Base-by-base conservation (phyloP, 2,797 vertebrate species). In the Huso huso region DNA sequence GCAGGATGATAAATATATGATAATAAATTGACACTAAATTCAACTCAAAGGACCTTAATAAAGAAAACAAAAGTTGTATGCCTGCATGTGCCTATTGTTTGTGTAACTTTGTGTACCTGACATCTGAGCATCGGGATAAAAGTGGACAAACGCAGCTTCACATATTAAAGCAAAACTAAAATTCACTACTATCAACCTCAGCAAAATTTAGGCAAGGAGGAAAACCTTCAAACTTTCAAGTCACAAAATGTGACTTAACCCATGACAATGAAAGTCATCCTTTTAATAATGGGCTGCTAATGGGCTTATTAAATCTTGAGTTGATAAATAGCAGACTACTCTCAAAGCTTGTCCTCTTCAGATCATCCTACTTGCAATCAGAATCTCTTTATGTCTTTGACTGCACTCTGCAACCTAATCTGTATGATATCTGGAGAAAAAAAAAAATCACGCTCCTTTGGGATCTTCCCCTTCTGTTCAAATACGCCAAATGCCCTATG, bases 181-280 rank as follows among this genome's bases (percentile, higher is more conserved):
- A 37, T 37, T 37, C 37, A 80, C 74, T 78, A 75, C 78, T 71
- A 87, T 81, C 84, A 82, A 89, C 84, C 84, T 85, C 86, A 84
- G 82, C 88, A 87, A 88, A 85, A 82, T 88, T 82, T 84, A 75
- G 78, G 82, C 81, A 86, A 87, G 84, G 81, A 78, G 71, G 73
- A 66, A 78, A 65, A 37, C 6, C 66, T 60, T 81, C 72, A 63
- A 75, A 73, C 67, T 66, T 58, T 57, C 73, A 76, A 76, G 71
- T 82, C 76, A 76, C 50, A 71, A 78, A 73, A 71, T 63, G 73
- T 62, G 55, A 81, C 86, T 84, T 83, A 84, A 86, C 85, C 78
- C 84, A 86, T 82, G 80, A 80, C 79, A 80, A 81, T 82, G 78
- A 79, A 72, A 79, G 79, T 80, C 79, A 79, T 74, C 78, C 81